These are phyloP conservation scores for Pygoscelis adeliae DNA, from an alignment of 2,113 vertebrate species.

Conservation along the genomic window DNA sequence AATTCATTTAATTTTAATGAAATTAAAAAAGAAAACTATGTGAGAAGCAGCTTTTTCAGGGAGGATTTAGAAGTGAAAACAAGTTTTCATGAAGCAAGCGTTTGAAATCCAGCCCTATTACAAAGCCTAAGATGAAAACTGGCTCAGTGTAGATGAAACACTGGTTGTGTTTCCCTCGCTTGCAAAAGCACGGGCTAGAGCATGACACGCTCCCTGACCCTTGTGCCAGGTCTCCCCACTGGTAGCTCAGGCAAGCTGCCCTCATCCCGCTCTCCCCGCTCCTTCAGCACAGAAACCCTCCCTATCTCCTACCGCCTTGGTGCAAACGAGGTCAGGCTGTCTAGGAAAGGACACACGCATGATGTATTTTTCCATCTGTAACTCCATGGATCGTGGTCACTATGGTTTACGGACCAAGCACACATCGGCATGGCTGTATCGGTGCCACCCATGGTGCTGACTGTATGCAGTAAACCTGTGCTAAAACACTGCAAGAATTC, in stretches of 20 bases:
- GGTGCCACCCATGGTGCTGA: background rate
- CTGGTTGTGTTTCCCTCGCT: rapidly evolving
- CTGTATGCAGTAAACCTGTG: background rate
- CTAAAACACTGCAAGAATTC: background rate
- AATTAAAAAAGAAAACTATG: background rate
- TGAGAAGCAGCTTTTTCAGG: background rate
- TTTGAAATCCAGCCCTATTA: background rate
- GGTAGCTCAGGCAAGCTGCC: background rate
- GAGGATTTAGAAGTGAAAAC: background rate
- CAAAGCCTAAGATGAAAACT: background rate
- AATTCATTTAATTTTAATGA: background rate
- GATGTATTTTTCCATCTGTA: background rate
- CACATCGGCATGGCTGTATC: rapidly evolving
- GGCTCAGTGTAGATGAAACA: background rate
- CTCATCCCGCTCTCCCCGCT: rapidly evolving
- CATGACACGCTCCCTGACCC: rapidly evolving
- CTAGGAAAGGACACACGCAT: background rate
- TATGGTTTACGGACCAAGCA: background rate
- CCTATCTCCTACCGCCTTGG: rapidly evolving
- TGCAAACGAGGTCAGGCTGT: background rate
- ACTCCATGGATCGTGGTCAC: background rate
- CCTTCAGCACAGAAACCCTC: background rate
- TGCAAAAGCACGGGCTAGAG: background rate
- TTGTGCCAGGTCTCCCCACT: background rate
- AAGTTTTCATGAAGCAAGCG: background rate